A percentile compares a stretch with the other conserved stretches of the same genome.
Conservation (phyloP, 2,797 vertebrate species). For the Cynodonichthys magdalenae region DNA sequence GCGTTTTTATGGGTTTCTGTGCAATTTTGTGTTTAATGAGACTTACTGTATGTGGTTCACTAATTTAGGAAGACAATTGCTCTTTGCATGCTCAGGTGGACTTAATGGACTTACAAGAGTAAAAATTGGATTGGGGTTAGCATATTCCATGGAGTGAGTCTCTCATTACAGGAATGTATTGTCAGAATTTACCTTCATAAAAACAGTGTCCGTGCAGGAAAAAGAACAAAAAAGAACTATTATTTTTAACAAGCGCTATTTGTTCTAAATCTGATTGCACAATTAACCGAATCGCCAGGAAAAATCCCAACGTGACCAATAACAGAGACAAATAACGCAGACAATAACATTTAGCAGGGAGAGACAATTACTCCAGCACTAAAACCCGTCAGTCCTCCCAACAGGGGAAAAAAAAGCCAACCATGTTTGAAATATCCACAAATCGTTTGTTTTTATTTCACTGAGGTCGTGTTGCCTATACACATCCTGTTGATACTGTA, state of each 20-base stretch:
- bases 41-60: slow-evolving; percentile 63
- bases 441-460: slow-evolving; percentile 75
- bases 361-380: slow-evolving; percentile 13
- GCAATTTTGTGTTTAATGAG: slow-evolving; percentile 73
- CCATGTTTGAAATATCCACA: slow-evolving; percentile 83
- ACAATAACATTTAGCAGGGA: slow-evolving; percentile 1
- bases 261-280: slow-evolving; percentile 11
- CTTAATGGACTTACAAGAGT: slow-evolving; percentile 63
- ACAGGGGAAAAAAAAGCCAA: slow-evolving; percentile 33
- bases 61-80: slow-evolving; percentile 72
- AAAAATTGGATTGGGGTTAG: slow-evolving; percentile 51
- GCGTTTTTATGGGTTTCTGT: slow-evolving; percentile 59
- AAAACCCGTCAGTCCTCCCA: slow-evolving; percentile 13
- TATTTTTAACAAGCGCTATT: slow-evolving; percentile 10
- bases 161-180: slow-evolving; percentile 50
- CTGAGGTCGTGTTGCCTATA: slow-evolving; percentile 78
- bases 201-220: slow-evolving; percentile 20
- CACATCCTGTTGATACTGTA: slow-evolving; percentile 82
- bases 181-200: slow-evolving; percentile 28
- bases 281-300: not conserved
- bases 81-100: slow-evolving; percentile 67
- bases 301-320: not conserved
- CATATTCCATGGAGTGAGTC: slow-evolving; percentile 52
- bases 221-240: slow-evolving; percentile 3
- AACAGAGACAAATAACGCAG: slow-evolving; percentile 13